Percentiles rank a stretch among this genome's conserved stretches.
Conservation (phyloP, 2,113 vertebrate genomes). For the Ursus arctos region DNA sequence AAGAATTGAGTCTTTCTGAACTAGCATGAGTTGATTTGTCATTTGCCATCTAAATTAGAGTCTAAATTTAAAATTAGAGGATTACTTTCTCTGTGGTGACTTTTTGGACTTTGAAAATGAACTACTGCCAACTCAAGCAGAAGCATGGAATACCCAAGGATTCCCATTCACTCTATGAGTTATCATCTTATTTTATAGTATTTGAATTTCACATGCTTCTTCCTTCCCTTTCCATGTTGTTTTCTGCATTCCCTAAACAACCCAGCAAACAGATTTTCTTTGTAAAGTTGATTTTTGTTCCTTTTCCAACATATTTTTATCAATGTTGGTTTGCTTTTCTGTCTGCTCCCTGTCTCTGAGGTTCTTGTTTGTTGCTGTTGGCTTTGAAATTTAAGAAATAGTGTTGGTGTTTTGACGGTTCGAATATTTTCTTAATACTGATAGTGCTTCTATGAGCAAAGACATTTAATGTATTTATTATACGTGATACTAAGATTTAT, state of each 20-base stretch:
- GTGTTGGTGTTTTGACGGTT: not conserved
- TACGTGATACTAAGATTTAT: not conserved
- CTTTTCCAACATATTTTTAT: not conserved
- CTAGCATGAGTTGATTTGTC: not conserved
- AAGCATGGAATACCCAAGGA: not conserved
- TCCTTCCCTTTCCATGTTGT: not conserved
- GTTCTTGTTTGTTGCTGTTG: not conserved
- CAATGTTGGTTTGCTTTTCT: not conserved
- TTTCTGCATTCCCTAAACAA: not conserved
- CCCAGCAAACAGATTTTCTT: not conserved
- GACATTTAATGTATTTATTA: not conserved
- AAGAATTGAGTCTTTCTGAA: not conserved
- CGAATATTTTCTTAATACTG: not conserved
- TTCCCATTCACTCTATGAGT: not conserved
- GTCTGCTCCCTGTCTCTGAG: not conserved
- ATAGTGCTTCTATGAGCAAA: not conserved
- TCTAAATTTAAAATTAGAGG: not conserved
- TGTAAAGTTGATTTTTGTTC: not conserved
- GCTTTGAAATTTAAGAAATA: slow-evolving; percentile 29
- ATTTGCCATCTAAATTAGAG: not conserved
- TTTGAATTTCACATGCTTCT: not conserved
- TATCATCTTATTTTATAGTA: not conserved
- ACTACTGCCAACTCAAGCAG: not conserved
- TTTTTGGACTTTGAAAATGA: not conserved
- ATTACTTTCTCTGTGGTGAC: not conserved